Base-by-base conservation (phyloP, 2,113 vertebrate genomes). In the Heteronetta atricapilla region DNA sequence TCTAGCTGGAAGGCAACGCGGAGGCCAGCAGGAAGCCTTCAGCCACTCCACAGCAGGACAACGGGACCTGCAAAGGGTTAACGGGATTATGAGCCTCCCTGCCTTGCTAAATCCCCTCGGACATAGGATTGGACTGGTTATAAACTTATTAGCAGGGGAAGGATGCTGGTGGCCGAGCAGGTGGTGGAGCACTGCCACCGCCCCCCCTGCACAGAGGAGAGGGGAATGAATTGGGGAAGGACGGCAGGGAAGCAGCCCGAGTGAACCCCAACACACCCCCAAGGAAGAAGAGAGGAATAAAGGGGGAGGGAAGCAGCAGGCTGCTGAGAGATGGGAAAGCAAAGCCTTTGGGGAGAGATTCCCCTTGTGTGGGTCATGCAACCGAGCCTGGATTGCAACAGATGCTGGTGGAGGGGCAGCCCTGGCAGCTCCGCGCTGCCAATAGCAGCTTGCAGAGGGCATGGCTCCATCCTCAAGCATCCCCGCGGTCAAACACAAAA, bases 91-190 rank as follows among this genome's bases (percentile, higher is more conserved):
- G 78, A 91, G 42, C 40, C 89, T 90, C 53, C 42, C 87, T 70
- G 87, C 68, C 69, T 90, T 48, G n/a, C 85, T 72, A 94, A 97
- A 94, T 97, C 96, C 94, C 74, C 73, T 22, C 34, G 75, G 46
- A 50, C 3, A 3, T 42, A 67, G 85, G 94, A 96, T 95, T 95
- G 92, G 68, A 60, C 44, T 34, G 59, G 52, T 91, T 73, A 93
- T 91, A 77, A 94, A 96, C 88, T 96, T 76, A 95, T 89, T 94
- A 94, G 23, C n/a, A 25, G 63, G 70, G 79, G 67, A 13, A 5
- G 3, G 89, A 66, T 3, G 0, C 56, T 64, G 68, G 10, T 33
- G 62, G 50, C 23, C 13, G 18, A 44, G 34, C 22, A 6, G 59
- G 26, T 7, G 17, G 62, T 28, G 36, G 25, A 40, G 26, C 36